phyloP scores from a whole-genome alignment of 2,888 invertebrate genomes.

The Drosophila infuscata region DNA sequence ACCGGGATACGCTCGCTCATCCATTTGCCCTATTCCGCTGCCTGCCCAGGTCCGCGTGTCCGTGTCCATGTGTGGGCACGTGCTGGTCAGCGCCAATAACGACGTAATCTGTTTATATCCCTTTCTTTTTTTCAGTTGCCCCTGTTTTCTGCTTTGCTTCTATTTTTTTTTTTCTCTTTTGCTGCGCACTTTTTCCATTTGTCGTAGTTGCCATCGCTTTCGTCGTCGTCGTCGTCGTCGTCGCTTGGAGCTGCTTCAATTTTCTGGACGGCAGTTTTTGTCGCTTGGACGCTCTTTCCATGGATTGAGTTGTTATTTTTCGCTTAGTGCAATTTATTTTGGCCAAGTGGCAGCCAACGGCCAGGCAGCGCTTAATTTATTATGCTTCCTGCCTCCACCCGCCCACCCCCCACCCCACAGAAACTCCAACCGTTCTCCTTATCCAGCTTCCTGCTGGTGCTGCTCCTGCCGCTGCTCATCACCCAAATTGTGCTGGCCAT shows the following conservation, averaged over 20 bases:
- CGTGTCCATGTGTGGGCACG: constrained; percentile 73
- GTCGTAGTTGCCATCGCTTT: constrained; percentile 43
- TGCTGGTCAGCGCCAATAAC: constrained; percentile 79
- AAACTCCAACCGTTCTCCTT: constrained; percentile 5
- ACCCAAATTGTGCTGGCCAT: constrained; percentile 70
- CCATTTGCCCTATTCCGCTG: constrained; percentile 47
- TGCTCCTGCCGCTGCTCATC: constrained; percentile 44
- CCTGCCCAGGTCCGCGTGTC: constrained; percentile 3
- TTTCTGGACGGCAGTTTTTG: constrained; percentile 80
- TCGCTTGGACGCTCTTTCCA: constrained; percentile 55
- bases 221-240: constrained; percentile 10
- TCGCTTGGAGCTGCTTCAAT: constrained; percentile 70
- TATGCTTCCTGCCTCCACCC: constrained; percentile 64
- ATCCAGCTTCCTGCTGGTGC: neutral
- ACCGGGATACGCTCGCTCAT: constrained; percentile 45
- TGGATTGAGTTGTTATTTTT: constrained; percentile 79
- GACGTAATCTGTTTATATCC: constrained; percentile 82
- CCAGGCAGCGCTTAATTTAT: constrained; percentile 79
- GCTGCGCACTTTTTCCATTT: constrained; percentile 78
- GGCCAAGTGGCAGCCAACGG: constrained; percentile 81
- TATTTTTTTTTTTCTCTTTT: constrained; percentile 16
- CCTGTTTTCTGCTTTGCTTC: constrained; percentile 2
- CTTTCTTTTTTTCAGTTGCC: constrained; percentile 49
- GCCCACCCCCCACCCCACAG: neutral
- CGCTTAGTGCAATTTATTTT: constrained; percentile 81